Evolutionary conservation across 2,888 invertebrate genomes (phyloP).

Genomic region (Crossocerus cetratus): DNA sequence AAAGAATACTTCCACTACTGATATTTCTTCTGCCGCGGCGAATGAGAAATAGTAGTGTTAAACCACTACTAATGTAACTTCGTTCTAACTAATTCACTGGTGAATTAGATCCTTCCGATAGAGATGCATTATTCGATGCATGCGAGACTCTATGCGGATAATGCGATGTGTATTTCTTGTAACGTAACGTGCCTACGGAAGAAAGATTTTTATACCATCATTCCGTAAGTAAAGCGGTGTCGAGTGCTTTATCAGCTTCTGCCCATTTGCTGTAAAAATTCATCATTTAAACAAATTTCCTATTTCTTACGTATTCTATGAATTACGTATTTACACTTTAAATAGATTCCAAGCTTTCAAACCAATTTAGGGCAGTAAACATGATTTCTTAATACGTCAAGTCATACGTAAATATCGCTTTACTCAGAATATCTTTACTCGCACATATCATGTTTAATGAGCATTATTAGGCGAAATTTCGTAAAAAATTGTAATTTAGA

Average conservation of each 20-base stretch:
- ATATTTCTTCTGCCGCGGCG: slow-evolving; percentile 40
- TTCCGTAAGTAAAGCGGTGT: too few relatives aligned
- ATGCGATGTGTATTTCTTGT: neutral
- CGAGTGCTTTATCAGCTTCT: neutral
- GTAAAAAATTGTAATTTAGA: slow-evolving; percentile 18
- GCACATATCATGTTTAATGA: slow-evolving; percentile 32
- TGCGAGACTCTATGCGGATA: slow-evolving; percentile 2
- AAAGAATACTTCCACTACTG: slow-evolving; percentile 40
- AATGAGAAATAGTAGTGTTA: slow-evolving; percentile 58
- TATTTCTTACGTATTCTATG: too few relatives aligned
- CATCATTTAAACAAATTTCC: too few relatives aligned
- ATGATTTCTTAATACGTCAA: too few relatives aligned
- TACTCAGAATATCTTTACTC: neutral
- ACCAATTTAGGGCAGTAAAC: too few relatives aligned
- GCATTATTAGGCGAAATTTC: slow-evolving; percentile 1
- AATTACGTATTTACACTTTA: too few relatives aligned
- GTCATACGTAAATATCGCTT: too few relatives aligned
- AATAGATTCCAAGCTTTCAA: too few relatives aligned
- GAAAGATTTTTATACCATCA: too few relatives aligned
- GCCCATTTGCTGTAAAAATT: too few relatives aligned
- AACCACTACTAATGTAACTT: slow-evolving; percentile 23
- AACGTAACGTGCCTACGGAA: neutral
- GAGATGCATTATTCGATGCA: slow-evolving; percentile 23
- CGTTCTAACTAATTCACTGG: slow-evolving; percentile 26
- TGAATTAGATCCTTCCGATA: slow-evolving; percentile 16